Percentiles rank a stretch among this genome's conserved stretches.
Conservation (phyloP, 2,888 invertebrate species). For the Nectonema munidae region DNA sequence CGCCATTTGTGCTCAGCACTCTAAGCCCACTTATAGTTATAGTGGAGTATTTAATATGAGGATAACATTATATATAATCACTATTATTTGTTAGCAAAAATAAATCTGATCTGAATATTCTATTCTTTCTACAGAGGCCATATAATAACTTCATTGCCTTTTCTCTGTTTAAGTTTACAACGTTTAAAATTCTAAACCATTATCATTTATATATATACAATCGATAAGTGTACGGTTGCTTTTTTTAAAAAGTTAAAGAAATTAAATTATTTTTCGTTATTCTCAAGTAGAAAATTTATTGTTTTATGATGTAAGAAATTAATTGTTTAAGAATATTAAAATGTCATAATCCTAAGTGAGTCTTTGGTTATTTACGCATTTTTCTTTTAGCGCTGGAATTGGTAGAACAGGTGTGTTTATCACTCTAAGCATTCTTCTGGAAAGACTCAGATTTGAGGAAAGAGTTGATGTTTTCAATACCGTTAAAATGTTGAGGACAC, state of each 20-base stretch:
- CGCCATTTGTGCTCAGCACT: no score
- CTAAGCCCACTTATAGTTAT: no score
- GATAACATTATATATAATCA: no score
- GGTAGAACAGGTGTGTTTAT: constrained; percentile 95
- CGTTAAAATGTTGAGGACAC: constrained; percentile 77
- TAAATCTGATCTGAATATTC: no score
- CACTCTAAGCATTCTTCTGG: constrained; percentile 74
- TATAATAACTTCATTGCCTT: no score
- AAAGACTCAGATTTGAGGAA: constrained; percentile 92
- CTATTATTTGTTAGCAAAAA: no score
- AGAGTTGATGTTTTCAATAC: constrained; percentile 97
- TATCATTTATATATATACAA: no score
- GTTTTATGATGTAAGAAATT: background rate
- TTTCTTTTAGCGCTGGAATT: constrained; percentile 50
- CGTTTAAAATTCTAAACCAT: no score
- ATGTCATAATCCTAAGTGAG: background rate
- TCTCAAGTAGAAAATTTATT: background rate
- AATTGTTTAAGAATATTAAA: background rate
- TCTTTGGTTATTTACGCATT: background rate
- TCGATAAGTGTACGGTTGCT: background rate
- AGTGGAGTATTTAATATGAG: no score
- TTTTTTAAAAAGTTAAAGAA: background rate
- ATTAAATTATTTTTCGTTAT: background rate
- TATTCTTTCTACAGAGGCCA: no score
- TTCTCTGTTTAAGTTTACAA: no score